These are phyloP conservation scores for Emydocephalus ijimae DNA, from an alignment of 2,113 vertebrate genomes.

Conservation along the genomic window DNA sequence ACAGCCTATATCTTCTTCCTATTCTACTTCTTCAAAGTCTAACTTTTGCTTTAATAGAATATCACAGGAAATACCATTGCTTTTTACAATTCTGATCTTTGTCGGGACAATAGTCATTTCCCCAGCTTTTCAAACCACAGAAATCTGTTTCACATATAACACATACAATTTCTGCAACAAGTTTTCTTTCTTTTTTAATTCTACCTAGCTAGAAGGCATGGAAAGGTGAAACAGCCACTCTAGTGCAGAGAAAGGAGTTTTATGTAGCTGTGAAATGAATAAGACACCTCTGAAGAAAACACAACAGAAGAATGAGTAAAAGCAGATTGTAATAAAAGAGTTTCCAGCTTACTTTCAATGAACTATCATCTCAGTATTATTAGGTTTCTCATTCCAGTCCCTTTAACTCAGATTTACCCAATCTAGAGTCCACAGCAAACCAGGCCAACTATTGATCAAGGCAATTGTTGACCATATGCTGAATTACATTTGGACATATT, in stretches of 20 bases:
- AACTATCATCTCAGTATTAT: constrained; percentile 30
- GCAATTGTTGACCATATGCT: neutral
- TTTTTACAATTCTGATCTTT: neutral
- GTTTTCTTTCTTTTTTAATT: neutral
- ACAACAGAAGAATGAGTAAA: neutral
- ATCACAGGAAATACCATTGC: neutral
- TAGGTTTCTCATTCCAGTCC: constrained; percentile 1
- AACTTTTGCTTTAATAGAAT: neutral
- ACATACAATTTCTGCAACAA: neutral
- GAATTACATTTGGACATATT: constrained; percentile 22
- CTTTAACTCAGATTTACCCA: constrained; percentile 27
- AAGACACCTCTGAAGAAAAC: constrained; percentile 23
- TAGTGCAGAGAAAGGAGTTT: constrained; percentile 4
- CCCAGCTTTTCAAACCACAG: neutral
- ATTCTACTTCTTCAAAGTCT: neutral
- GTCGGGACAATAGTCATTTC: neutral
- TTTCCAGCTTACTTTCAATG: constrained; percentile 35
- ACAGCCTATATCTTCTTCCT: neutral
- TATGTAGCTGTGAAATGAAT: constrained; percentile 17
- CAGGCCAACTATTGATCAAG: neutral
- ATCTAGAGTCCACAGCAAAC: neutral
- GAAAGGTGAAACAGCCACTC: constrained; percentile 26
- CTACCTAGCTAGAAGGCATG: constrained; percentile 23
- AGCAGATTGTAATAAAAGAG: constrained; percentile 5
- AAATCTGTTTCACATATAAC: neutral